These are phyloP conservation scores for Perca fluviatilis DNA, from an alignment of 2,113 vertebrate genomes.

Conservation along the genomic window DNA sequence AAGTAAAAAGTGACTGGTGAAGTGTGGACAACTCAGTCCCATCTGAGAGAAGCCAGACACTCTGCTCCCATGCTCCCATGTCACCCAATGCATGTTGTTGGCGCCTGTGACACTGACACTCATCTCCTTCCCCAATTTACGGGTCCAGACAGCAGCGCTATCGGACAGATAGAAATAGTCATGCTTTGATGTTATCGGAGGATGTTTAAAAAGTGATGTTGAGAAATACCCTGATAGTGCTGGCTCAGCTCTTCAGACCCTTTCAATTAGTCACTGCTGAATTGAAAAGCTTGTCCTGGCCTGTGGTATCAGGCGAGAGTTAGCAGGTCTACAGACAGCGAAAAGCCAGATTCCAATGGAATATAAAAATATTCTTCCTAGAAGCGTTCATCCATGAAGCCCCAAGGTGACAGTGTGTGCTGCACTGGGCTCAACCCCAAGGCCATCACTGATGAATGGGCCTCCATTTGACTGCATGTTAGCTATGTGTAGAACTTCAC, in stretches of 20 bases:
- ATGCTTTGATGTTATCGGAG: constrained; percentile 77
- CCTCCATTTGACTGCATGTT: constrained; percentile 4
- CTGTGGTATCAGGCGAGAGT: constrained; percentile 53
- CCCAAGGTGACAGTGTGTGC: constrained; percentile 6
- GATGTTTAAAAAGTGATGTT: constrained; percentile 56
- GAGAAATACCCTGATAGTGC: constrained; percentile 52
- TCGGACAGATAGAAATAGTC: constrained; percentile 76
- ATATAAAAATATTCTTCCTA: constrained; percentile 37
- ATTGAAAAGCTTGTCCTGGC: constrained; percentile 29
- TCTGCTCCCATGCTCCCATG: constrained; percentile 51
- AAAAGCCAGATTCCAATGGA: constrained; percentile 5
- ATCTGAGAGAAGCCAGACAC: constrained; percentile 76
- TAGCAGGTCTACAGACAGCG: constrained; percentile 18
- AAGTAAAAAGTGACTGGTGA: constrained; percentile 70
- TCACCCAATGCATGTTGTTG: constrained; percentile 66
- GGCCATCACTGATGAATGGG: neutral
- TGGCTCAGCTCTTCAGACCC: constrained; percentile 43
- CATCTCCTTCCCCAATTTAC: constrained; percentile 42
- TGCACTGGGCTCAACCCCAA: neutral
- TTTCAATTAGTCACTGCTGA: constrained; percentile 60
- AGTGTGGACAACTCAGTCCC: constrained; percentile 65
- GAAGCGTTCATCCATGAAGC: constrained; percentile 29
- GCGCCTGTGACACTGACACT: constrained; percentile 68
- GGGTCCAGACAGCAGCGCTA: constrained; percentile 55
- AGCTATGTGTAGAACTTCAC: constrained; percentile 29